Evolutionary conservation across 2,113 vertebrate genomes (phyloP), one percentile per base, ranked within the genome.

Genomic region (Petrocephalus zakoni): DNA sequence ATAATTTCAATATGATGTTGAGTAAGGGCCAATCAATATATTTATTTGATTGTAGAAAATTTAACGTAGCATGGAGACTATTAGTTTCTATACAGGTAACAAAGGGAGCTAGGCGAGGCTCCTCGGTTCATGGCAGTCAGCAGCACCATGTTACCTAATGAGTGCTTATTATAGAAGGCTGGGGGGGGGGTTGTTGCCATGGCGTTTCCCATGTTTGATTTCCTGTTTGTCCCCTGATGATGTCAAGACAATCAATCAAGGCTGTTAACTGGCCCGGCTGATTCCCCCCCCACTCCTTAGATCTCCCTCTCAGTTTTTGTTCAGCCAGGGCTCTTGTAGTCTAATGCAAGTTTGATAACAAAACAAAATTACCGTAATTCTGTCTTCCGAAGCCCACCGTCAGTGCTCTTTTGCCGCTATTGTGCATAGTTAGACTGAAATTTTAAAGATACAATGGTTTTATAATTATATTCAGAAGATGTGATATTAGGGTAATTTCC

Each of bases 191-290:
- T 83, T 88, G 88, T 88, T 88, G 81, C 88, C 81, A 86, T 85
- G 88, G 58, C 46, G 29, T 68, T 82, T 58, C 4, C 42, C 49
- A 22, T 53, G 58, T 85, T 68, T 85, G 56, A 85, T 85, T 89
- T 85, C 72, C 81, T 85, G 83, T 68, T 85, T 89, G 83, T 75
- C 58, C 58, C 42, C 88, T 37, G 46, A 52, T 89, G 88, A 89
- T 89, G 81, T 52, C 46, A 68, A 64, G 88, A 53, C 88, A 89
- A 68, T 86, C 47, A 85, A 88, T 88, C 88, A 84, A 52, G 52
- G 52, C 87, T 83, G 75, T 58, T 81, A 83, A 88, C 68, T 82
- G 21, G 13, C 1, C 19, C 10, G 64, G 64, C 49, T 49, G 22
- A 52, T 64, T 85, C 34, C 2, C 0, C 0, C 4, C 19, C 22